Conservation (phyloP, 1,140 invertebrate genomes). For the Drosophila trapezifrons region DNA sequence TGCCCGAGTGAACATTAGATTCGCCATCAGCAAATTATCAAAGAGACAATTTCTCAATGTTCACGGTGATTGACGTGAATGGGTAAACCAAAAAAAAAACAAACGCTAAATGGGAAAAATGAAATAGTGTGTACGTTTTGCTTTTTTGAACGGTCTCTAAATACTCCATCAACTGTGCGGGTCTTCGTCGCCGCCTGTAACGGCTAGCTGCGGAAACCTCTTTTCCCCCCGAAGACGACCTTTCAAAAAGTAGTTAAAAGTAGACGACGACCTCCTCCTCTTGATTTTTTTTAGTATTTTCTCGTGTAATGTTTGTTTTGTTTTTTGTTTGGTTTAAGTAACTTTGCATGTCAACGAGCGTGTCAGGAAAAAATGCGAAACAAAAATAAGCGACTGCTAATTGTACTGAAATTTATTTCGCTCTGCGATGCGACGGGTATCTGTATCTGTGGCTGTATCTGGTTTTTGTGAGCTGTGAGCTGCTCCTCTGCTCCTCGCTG, state of each 20-base stretch:
- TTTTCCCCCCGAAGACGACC: conserved; percentile 20
- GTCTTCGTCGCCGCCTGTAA: conserved; percentile 23
- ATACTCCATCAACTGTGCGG: conserved; percentile 44
- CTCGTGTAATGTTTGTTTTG: conserved; percentile 39
- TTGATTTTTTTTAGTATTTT: conserved; percentile 32
- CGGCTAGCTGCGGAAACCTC: conserved; percentile 7
- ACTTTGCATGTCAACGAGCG: conserved; percentile 74
- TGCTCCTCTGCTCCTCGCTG: conserved; percentile 55
- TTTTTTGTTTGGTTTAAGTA: conserved; percentile 62
- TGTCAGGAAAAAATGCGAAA: conserved; percentile 50
- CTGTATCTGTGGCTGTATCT: conserved; percentile 36
- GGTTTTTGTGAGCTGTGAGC: conserved; percentile 56
- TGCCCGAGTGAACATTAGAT: conserved; percentile 31
- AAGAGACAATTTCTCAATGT: conserved; percentile 49
- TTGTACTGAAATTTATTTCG: conserved; percentile 74
- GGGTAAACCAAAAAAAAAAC: conserved; percentile 14
- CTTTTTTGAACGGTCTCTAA: conserved; percentile 29
- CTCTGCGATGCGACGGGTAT: conserved; percentile 18
- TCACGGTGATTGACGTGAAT: conserved; percentile 45
- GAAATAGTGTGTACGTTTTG: conserved; percentile 21
- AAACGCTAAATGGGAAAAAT: conserved; percentile 23
- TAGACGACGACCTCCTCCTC: conserved; percentile 52
- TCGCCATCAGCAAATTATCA: conserved; percentile 48
- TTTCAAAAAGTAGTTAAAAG: conserved; percentile 53
- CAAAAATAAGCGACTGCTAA: conserved; percentile 74